These are phyloP conservation scores for Sinella curviseta DNA, from an alignment of 1,140 invertebrate species.

Conservation along the genomic window DNA sequence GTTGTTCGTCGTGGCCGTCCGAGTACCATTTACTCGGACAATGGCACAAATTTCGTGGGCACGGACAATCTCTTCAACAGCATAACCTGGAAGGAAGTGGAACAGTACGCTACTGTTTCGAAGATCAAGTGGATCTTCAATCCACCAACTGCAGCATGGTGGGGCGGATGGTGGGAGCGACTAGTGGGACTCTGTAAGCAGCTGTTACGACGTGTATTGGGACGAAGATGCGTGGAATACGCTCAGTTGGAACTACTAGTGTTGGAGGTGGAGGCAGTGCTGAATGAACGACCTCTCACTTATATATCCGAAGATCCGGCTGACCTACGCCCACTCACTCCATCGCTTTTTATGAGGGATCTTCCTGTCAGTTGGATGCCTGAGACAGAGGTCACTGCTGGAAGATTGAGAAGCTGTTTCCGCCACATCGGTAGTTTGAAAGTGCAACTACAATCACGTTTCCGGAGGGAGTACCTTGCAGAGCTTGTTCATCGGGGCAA, in stretches of 20 bases:
- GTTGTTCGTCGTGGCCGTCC: neutral
- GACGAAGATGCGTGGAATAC: neutral
- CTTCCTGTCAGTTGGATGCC: neutral
- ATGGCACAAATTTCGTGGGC: constrained; percentile 15
- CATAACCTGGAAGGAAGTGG: neutral
- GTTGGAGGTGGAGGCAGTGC: neutral
- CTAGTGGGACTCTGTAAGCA: constrained; percentile 53
- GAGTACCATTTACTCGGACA: neutral
- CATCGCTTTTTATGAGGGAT: neutral
- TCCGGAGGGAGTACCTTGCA: neutral
- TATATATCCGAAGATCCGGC: neutral
- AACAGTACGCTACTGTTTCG: neutral
- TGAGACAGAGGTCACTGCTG: neutral
- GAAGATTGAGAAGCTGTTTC: neutral
- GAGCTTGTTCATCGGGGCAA: neutral
- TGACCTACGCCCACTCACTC: neutral
- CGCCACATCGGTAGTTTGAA: neutral
- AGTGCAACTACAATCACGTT: neutral
- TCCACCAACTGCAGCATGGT: constrained; percentile 54
- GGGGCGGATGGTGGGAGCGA: constrained; percentile 53
- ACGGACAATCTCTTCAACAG: neutral
- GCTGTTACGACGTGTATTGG: constrained; percentile 34
- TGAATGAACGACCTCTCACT: constrained; percentile 8
- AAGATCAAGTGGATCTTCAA: constrained; percentile 48
- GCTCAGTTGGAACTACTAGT: neutral